phyloP scores from a whole-genome alignment of 2,888 invertebrate genomes.

The Micoletzkya japonica region DNA sequence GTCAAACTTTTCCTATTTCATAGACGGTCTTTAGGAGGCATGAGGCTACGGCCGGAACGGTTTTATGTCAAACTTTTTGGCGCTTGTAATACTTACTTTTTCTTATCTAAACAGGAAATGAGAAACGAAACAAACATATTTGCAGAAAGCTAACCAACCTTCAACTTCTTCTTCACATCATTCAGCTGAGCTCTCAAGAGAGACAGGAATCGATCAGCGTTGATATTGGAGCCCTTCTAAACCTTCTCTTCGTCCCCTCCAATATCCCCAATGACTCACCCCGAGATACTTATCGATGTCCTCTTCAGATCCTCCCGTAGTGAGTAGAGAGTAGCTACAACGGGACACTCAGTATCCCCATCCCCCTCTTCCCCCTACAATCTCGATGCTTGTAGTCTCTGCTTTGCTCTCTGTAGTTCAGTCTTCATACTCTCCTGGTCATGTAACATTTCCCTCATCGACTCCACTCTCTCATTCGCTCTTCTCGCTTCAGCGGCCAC shows the following conservation, averaged over 20 bases:
- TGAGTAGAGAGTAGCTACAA: too few species aligned
- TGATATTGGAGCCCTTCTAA: background rate
- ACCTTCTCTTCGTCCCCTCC: conserved; percentile 13
- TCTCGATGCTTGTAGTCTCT: conserved; percentile 13
- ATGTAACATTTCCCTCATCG: conserved; percentile 2
- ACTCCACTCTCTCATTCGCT: conserved; percentile 1
- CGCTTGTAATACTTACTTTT: too few species aligned
- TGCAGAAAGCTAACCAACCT: background rate
- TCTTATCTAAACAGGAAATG: too few species aligned
- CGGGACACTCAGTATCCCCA: background rate
- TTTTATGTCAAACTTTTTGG: too few species aligned
- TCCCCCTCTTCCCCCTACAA: background rate
- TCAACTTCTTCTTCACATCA: conserved; percentile 4
- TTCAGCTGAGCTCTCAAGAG: conserved; percentile 1
- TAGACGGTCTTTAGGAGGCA: too few species aligned
- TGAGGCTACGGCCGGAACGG: too few species aligned
- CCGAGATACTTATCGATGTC: background rate
- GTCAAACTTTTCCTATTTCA: too few species aligned
- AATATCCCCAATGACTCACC: background rate
- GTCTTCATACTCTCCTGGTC: conserved; percentile 14
- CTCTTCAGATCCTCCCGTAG: background rate
- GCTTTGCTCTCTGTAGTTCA: background rate
- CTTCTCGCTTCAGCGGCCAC: background rate
- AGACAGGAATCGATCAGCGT: conserved; percentile 3
- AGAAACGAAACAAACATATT: too few species aligned